Evolutionary conservation across 2,888 invertebrate species (phyloP), one percentile per base, ranked within the genome.

Genomic region (Rhimphoctona megacephalus): DNA sequence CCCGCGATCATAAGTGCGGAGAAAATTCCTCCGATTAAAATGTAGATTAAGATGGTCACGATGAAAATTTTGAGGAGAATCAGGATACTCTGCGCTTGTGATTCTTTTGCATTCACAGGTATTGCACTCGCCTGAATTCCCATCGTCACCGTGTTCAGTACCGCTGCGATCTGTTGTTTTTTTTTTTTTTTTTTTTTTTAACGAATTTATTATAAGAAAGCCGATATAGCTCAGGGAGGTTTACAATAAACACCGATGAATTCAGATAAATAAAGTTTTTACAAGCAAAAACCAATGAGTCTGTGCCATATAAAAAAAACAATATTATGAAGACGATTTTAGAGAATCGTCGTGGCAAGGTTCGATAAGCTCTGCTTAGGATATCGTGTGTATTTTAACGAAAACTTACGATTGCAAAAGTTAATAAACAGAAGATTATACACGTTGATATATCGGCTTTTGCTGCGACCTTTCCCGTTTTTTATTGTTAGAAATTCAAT

Each of bases 1-100:
- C 86, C 86, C 14, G 39, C 43, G 25, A 87, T 77, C 39, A 85
- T 54, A 17, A 85, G 66, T 6, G 2, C 30, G 1, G 81, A 66
- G n/a, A 80, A 67, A 66, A 66, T 30, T 9, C 49, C 43, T 19
- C 33, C 19, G 14, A 85, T 64, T 2, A 79, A 17, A 4, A 66
- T 11, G 74, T 73, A 78, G 8, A 82, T 43, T 17, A 87, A 73
- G 22, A 66, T 0, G 22, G 54, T 66, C n/a, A 43, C 43, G 7
- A 69, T 6, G 11, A 85, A 30, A 46, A 36, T 17, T 19, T 69
- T 61, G 14, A 43, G 25, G 19, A 43, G 11, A 30, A 61, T 19
- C 43, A 61, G 3, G 5, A 54, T 5, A 33, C 17, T 14, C 33
- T 17, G 6, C 19, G 7, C 17, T 57, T 17, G 25, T 0, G 14